These are phyloP conservation scores for Ia io DNA, from an alignment of 2,113 vertebrate genomes.

Conservation along the genomic window DNA sequence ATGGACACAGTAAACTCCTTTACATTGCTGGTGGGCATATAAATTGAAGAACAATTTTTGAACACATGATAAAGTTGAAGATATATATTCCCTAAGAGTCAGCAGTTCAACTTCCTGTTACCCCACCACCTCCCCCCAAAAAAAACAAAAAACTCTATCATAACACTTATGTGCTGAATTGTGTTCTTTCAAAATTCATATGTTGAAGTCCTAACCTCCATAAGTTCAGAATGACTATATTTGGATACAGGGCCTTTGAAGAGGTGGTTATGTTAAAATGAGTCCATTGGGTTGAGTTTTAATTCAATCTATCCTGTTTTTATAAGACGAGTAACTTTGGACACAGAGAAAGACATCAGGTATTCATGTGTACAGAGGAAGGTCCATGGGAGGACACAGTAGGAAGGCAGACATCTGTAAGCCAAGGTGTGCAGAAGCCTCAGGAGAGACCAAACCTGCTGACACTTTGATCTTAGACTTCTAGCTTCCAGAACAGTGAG, in stretches of 20 bases:
- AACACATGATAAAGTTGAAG: background rate
- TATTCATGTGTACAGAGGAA: background rate
- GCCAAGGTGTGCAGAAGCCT: background rate
- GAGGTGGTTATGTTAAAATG: background rate
- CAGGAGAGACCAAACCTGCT: background rate
- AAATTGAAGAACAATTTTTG: background rate
- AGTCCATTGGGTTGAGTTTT: background rate
- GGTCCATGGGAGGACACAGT: background rate
- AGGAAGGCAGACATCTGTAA: background rate
- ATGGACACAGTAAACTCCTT: background rate
- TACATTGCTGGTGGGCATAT: background rate
- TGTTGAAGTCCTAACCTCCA: background rate
- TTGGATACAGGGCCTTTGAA: background rate
- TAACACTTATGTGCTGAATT: background rate
- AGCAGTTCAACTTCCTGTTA: background rate
- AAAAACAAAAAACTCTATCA: background rate
- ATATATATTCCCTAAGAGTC: background rate
- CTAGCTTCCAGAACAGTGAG: background rate
- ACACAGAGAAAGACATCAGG: background rate
- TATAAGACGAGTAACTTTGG: background rate
- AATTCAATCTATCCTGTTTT: background rate
- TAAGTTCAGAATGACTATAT: background rate
- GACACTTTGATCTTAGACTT: background rate
- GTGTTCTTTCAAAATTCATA: background rate
- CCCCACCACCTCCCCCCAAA: too few relatives aligned